Conservation (phyloP, 2,888 invertebrate species). For the Stictocephala bisonia region DNA sequence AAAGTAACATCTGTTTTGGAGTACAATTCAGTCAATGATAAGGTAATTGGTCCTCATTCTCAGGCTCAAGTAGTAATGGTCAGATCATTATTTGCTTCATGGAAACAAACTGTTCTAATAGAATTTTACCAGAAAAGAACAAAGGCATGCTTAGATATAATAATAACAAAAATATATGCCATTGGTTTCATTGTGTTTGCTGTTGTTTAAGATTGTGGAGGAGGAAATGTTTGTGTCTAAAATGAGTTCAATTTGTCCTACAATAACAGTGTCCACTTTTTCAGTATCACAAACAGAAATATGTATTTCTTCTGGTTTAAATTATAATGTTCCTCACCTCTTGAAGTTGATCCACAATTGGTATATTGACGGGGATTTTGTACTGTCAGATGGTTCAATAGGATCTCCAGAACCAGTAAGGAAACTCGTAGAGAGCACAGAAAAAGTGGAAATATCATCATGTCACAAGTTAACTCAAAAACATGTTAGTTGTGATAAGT, state of each 20-base stretch:
- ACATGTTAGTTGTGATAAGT: conserved; percentile 28
- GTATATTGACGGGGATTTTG: conserved; percentile 30
- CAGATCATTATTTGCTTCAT: background rate
- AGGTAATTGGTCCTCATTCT: conserved; percentile 5
- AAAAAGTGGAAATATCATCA: conserved; percentile 15
- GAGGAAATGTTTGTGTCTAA: conserved; percentile 8
- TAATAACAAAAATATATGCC: background rate
- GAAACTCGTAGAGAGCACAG: background rate
- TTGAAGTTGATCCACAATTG: conserved; percentile 8
- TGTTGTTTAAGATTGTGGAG: conserved; percentile 21
- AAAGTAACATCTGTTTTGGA: background rate
- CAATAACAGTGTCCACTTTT: background rate
- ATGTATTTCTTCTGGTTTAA: background rate
- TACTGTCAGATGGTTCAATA: background rate
- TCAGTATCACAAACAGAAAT: background rate
- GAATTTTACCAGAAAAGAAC: background rate
- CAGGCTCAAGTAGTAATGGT: conserved; percentile 14
- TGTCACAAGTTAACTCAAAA: conserved; percentile 13
- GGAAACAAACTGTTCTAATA: background rate
- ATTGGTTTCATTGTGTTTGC: conserved; percentile 1
- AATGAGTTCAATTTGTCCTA: conserved; percentile 15
- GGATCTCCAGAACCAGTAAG: background rate
- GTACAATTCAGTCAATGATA: background rate
- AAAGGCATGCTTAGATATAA: conserved; percentile 4
- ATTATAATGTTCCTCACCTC: conserved; percentile 15